Conservation (phyloP, 1,140 invertebrate species). For the Drosophila teissieri region DNA sequence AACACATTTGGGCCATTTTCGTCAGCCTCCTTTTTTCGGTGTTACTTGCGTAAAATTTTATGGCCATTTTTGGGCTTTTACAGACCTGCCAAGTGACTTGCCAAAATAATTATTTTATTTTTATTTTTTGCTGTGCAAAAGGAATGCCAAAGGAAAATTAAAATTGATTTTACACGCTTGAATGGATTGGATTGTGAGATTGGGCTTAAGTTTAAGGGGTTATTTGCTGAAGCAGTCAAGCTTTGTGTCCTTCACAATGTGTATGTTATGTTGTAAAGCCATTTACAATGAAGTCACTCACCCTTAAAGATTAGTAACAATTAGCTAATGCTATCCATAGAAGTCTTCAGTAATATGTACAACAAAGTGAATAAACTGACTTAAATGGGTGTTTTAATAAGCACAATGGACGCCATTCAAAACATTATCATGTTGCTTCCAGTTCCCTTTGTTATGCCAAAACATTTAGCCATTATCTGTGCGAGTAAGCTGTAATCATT, state of each 20-base stretch:
- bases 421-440: background rate
- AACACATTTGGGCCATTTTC: slow-evolving; percentile 19
- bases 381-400: background rate
- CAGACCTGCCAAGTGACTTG: slow-evolving; percentile 48
- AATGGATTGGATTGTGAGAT: slow-evolving; percentile 7
- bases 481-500: slow-evolving; percentile 30
- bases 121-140: slow-evolving; percentile 1
- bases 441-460: slow-evolving; percentile 18
- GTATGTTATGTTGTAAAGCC: too few relatives aligned
- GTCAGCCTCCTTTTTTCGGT: slow-evolving; percentile 28
- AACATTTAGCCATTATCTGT: slow-evolving; percentile 36
- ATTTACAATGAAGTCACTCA: too few relatives aligned
- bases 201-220: background rate
- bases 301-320: too few relatives aligned
- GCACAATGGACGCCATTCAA: background rate
- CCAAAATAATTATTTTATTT: slow-evolving; percentile 38
- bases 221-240: slow-evolving; percentile 4
- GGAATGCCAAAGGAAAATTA: slow-evolving; percentile 60
- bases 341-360: background rate
- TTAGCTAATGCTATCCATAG: too few relatives aligned
- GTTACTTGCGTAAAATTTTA: slow-evolving; percentile 60
- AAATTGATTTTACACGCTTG: slow-evolving; percentile 68
- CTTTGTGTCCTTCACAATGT: background rate
- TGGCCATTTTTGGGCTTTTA: slow-evolving; percentile 49
- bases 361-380: background rate